Base-by-base conservation (phyloP, 1,140 invertebrate genomes). In the Aphelenchoides besseyi region DNA sequence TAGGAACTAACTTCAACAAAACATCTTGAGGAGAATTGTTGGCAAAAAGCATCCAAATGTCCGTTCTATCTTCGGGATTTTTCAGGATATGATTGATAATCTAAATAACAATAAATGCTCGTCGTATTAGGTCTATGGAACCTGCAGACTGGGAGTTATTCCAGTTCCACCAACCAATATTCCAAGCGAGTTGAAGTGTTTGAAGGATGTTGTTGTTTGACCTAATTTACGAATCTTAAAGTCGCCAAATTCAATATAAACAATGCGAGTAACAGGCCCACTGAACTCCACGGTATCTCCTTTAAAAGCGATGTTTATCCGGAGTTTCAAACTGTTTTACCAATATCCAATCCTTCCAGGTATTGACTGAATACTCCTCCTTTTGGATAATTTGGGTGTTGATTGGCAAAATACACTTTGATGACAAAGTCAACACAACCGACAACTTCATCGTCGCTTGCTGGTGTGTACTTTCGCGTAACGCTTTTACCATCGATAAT, bases 11-110 rank as follows among this genome's bases (percentile, higher is more conserved):
- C 62, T 92, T 88, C 52, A 97, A 85, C 36, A 98, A 86, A 86
- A 99, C 98, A 84, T 98, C 96, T 57, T 93, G 89, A 87, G 97
- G 94, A 0, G 92, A 93, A 87, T 98, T 92, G 86, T 98, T 99
- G 1, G 96, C 96, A 87, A 92, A 98, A 12, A 99, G 81, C 16
- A 98, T 86, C 26, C 89, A 89, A 71, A 96, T 84, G 83, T 93
- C 85, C 0, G 92, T 93, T 18, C 87, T 86, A 85, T 98, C 94
- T n/a, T 88, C 87, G 2, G 89, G 87, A 82, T 97, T 90, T 84
- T 91, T 91, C 67, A 92, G 90, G 71, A 91, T 89, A 54, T 90
- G 88, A 53, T 92, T 88, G n/a, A 97, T 89, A 37, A 98, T 85
- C 85, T 98, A 95, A 28, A 96, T n/a, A n/a, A n/a, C n/a, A n/a